phyloP scores from a whole-genome alignment of 2,888 invertebrate species.

The Emmelina monodactyla region DNA sequence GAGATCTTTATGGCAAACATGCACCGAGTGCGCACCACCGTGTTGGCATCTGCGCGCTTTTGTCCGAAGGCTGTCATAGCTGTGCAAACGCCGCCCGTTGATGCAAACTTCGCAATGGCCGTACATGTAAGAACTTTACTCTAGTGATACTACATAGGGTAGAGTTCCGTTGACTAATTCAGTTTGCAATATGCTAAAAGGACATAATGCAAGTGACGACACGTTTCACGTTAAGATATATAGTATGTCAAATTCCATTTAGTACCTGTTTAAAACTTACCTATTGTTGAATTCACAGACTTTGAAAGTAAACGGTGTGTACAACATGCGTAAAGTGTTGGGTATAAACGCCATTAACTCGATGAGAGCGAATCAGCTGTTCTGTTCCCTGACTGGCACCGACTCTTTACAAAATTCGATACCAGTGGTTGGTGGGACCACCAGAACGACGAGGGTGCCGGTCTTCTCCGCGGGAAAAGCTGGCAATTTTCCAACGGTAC shows the following conservation, averaged over 20 bases:
- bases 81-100: constrained; percentile 50
- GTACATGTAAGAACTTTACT: constrained; percentile 32
- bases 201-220: no score
- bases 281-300: no score
- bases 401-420: constrained; percentile 27
- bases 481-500: constrained; percentile 33
- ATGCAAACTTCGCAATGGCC: constrained; percentile 44
- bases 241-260: no score
- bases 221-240: no score
- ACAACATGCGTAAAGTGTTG: constrained; percentile 37
- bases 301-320: constrained; percentile 26
- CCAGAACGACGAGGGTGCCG: constrained; percentile 46
- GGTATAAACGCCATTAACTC: constrained; percentile 47
- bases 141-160: no score
- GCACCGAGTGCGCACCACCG: constrained; percentile 35
- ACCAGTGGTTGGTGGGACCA: constrained; percentile 45
- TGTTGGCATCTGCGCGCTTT: constrained; percentile 39
- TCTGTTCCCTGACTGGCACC: constrained; percentile 31
- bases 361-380: constrained; percentile 54
- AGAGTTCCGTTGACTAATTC: no score
- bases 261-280: no score
- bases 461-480: constrained; percentile 41
- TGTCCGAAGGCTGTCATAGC: constrained; percentile 45
- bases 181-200: no score
- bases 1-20: constrained; percentile 46